Base-by-base conservation (phyloP, 1,140 invertebrate species). In the Riptortus pedestris region DNA sequence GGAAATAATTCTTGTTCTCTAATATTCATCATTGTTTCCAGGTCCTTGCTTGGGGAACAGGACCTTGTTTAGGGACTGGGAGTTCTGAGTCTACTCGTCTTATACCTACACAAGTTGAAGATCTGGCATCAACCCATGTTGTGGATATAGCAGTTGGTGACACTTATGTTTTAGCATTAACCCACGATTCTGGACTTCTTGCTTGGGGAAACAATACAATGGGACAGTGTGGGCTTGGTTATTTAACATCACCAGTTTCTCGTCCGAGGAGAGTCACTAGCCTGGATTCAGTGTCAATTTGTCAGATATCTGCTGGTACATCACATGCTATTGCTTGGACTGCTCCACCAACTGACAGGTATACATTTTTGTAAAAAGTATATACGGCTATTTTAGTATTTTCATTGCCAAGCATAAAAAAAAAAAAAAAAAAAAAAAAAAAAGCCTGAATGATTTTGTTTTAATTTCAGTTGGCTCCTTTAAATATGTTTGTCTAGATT, bases 131-230 rank as follows among this genome's bases (percentile, higher is more conserved):
- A 1, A 68, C 72, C 59, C 71, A 73, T 48, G 70, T 79, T 51
- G 69, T 79, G 4, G 77, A 79, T 69, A 76, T 79, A 48, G 72
- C 76, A 7, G 78, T 81, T 2, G 82, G 83, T 2, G 79, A 83
- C 63, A 79, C 79, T 63, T 82, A 85, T 69, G 82, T 80, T 71
- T 69, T 84, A 38, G 83, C 81, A 2, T 70, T 85, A 2, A 80
- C 79, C 1, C 77, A 82, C 68, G 79, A 81, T 72, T 73, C 71
- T 67, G 72, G 74, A 75, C 80, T 82, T 12, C 83, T 76, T 73
- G 81, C 84, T 1, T 86, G 85, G 85, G 85, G 85, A 33, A 81
- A 81, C 65, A 86, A 85, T 75, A 79, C 82, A 29, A 83, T 85
- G 76, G 85, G 85, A 0, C 85, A 87, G 69, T 85, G 83, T 74